Conservation (phyloP, 1,140 invertebrate genomes). For the Macrotrachela quadricornifera region DNA sequence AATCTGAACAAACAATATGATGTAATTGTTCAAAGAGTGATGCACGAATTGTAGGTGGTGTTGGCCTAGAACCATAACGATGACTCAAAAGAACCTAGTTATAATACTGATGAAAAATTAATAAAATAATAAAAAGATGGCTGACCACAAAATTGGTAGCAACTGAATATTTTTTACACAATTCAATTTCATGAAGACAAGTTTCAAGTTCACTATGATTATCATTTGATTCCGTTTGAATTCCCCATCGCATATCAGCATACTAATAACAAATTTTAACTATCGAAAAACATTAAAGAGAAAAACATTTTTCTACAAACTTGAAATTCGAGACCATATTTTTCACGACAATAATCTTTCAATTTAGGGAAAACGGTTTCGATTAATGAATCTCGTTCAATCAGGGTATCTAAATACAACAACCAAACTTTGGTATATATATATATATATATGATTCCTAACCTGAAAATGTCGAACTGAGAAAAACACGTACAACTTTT, state of each 20-base stretch:
- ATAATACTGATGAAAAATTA: no score
- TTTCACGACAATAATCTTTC: slow-evolving; percentile 16
- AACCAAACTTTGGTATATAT: not conserved
- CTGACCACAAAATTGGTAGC: slow-evolving; percentile 9
- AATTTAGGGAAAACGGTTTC: slow-evolving; percentile 18
- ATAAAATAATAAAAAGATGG: no score
- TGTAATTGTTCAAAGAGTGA: not conserved
- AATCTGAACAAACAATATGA: no score
- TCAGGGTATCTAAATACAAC: not conserved
- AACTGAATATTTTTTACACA: slow-evolving; percentile 5
- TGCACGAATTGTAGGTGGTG: slow-evolving; percentile 13
- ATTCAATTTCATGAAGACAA: slow-evolving; percentile 9
- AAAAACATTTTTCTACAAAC: no score
- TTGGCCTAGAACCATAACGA: slow-evolving; percentile 38
- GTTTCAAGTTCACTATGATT: not conserved
- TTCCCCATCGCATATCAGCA: slow-evolving; percentile 12
- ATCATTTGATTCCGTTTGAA: slow-evolving; percentile 10
- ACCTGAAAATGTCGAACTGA: slow-evolving; percentile 8
- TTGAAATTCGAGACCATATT: slow-evolving; percentile 22
- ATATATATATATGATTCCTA: no score
- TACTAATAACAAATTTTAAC: no score
- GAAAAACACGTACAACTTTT: slow-evolving; percentile 1
- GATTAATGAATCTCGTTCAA: slow-evolving; percentile 13
- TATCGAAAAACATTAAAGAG: no score
- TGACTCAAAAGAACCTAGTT: slow-evolving; percentile 3